Base-by-base conservation (phyloP, 1,140 invertebrate genomes). In the Sycophila sp. region DNA sequence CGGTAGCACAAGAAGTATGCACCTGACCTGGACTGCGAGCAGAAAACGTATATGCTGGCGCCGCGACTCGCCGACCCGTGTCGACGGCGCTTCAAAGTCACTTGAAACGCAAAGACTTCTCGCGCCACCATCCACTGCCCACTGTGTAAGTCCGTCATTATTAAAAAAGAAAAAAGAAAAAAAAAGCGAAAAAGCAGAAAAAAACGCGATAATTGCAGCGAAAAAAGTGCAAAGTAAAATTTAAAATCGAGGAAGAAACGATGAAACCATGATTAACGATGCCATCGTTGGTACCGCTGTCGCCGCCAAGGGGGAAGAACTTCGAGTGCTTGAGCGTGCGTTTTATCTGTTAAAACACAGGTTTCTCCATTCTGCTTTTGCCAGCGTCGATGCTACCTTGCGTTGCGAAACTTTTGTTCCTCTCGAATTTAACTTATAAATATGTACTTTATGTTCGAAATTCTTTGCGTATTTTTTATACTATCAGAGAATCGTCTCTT, bases 1-100 rank as follows among this genome's bases (percentile, higher is more conserved):
- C 81, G 13, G 80, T 83, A 53, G 79, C 78, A 4, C 83, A 84
- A 70, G 82, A 83, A 53, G 81, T 83, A 56, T 84, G 83, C 73
- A 84, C 82, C 74, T 84, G 82, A 84, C 78, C 80, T 60, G 66
- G 8, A 68, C 67, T 79, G 47, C 66, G 66, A 15, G 42, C 63
- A 22, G 30, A 38, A 69, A 63, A 47, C 47, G 65, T n/a, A n/a
- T n/a, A n/a, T n/a, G n/a, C n/a, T n/a, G n/a, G 49, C 74, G 69
- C 69, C 72, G 75, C 71, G 69, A 74, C 63, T 73, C 70, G 6
- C 67, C 75, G 69, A 78, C 77, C 73, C 62, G 67, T 70, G 73
- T 24, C 55, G 26, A 77, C 80, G 79, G 77, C 73, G 75, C 76
- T 55, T 76, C 77, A 72, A 77, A 77, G 74, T 70, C 81, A 76